Conservation (phyloP, 1,140 invertebrate species). For the Mya arenaria region DNA sequence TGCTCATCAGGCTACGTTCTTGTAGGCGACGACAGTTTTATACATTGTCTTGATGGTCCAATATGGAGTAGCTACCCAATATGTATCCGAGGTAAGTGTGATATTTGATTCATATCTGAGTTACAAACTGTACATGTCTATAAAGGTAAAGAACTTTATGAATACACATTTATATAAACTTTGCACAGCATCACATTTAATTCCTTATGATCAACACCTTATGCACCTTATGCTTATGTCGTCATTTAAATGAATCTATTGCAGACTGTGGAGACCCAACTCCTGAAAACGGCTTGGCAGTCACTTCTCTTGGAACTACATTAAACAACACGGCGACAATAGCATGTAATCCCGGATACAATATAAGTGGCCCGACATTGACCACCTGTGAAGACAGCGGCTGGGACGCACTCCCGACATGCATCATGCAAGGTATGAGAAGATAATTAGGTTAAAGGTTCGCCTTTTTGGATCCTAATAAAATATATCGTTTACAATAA, state of each 20-base stretch:
- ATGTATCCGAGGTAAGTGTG: conserved; percentile 18
- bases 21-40: background rate
- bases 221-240: too few species aligned
- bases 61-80: conserved; percentile 5
- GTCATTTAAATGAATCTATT: background rate
- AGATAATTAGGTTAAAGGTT: background rate
- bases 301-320: background rate
- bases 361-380: background rate
- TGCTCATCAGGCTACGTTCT: conserved; percentile 12
- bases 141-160: background rate
- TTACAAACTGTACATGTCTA: background rate
- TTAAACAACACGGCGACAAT: conserved; percentile 6
- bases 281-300: background rate
- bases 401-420: background rate
- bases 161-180: background rate
- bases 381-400: conserved; percentile 9
- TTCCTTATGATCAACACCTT: background rate
- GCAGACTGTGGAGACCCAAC: conserved; percentile 24
- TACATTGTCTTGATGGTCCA: conserved; percentile 12
- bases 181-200: background rate
- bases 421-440: conserved; percentile 13
- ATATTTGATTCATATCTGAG: background rate
- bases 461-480: background rate
- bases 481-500: background rate
- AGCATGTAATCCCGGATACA: conserved; percentile 11